Base-by-base conservation (phyloP, 2,113 vertebrate species). In the Myrmecobius fasciatus region DNA sequence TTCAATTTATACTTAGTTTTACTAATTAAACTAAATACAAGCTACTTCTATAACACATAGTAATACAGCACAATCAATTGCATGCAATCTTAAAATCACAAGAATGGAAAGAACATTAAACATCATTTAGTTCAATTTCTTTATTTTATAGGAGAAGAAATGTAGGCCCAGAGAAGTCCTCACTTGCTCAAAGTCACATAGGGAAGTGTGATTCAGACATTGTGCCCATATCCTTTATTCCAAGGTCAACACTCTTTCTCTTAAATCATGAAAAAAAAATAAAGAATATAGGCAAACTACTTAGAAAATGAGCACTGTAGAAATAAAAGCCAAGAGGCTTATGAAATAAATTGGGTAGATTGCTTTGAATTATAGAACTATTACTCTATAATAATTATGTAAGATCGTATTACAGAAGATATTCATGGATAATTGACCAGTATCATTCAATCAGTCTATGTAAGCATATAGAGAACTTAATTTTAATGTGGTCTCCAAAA, bases 1-100 rank as follows among this genome's bases (percentile, higher is more conserved):
- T 56, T 93, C 91, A 52, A 97, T 95, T 91, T 97, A 95, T 92
- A 96, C 91, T 92, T 83, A 96, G 48, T 53, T 95, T 96, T 93
- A 60, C 53, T 96, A 96, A 96, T 52, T 97, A 91, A 95, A 93
- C 48, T 89, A 95, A 90, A 92, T 91, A 93, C 5, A 8, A 96
- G 54, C 93, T 95, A 96, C 14, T 95, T 94, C 94, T 94, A 97
- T 96, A 89, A 95, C 25, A 95, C 20, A 94, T 10, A 5, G 4
- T 67, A 6, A 95, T 96, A 95, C 90, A 95, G 89, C 47, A 48
- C 83, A 96, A 95, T 49, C 95, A 96, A 94, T 95, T 97, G 52
- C 89, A 67, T 92, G 75, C 9, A 93, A 51, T 90, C 60, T 20
- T 83, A 83, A 24, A 6, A 43, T 83, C n/a, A 83, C 17, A 43